Evolutionary conservation across 2,797 vertebrate genomes (phyloP).

Genomic region (Staurois parvus): DNA sequence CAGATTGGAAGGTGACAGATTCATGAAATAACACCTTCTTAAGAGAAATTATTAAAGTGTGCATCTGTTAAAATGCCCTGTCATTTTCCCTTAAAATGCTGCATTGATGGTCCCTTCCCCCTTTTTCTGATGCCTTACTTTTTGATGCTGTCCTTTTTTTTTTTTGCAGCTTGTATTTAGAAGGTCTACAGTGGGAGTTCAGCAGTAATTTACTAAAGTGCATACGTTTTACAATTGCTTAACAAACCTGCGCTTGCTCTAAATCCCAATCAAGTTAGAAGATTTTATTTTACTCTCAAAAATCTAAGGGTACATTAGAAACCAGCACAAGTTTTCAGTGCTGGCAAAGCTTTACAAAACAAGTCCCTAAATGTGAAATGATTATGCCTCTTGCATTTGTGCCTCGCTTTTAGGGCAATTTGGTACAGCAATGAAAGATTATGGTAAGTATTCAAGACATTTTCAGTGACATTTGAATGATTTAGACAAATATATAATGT

Average conservation of each 20-base stretch:
- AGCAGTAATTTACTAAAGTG: not conserved
- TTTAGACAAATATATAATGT: too few relatives aligned
- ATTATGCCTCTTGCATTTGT: not conserved
- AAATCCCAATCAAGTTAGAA: not conserved
- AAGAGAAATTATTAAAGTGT: too few relatives aligned
- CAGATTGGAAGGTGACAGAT: too few relatives aligned
- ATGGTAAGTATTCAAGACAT: constrained; percentile 8
- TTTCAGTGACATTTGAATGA: not conserved
- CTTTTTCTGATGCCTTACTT: too few relatives aligned
- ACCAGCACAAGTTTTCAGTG: not conserved
- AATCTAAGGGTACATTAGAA: not conserved
- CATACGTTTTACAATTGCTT: not conserved
- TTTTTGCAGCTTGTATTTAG: not conserved
- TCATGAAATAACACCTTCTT: too few relatives aligned
- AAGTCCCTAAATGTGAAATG: not conserved
- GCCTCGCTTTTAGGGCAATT: not conserved
- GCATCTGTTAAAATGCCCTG: too few relatives aligned
- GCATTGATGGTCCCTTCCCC: too few relatives aligned
- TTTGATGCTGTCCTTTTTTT: not conserved
- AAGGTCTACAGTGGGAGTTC: not conserved
- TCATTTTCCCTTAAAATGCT: too few relatives aligned
- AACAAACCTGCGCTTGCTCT: not conserved
- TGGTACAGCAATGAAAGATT: not conserved
- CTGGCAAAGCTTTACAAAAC: not conserved
- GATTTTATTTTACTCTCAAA: too few relatives aligned